A percentile compares a stretch with the other conserved stretches of the same genome.
Conservation (phyloP, 2,888 invertebrate genomes). For the Sinhomidia bicolor region DNA sequence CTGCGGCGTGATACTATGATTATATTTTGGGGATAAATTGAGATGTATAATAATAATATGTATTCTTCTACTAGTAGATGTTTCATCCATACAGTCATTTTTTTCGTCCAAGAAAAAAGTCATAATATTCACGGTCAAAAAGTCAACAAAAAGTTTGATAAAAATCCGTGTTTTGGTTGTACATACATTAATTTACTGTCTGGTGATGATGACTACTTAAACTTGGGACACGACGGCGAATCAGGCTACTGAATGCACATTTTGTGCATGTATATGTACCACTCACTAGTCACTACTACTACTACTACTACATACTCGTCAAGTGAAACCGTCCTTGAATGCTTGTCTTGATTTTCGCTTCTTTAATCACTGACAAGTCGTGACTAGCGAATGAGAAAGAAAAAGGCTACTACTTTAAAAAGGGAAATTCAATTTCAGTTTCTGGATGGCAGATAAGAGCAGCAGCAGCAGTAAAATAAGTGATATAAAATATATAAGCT, state of each 20-base stretch:
- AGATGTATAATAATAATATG: not conserved
- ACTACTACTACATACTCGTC: too few relatives aligned
- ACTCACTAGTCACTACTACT: too few relatives aligned
- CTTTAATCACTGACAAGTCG: conserved; percentile 17
- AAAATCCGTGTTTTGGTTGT: not conserved
- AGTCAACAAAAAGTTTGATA: conserved; percentile 33
- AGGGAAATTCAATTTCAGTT: conserved; percentile 10
- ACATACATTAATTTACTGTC: not conserved
- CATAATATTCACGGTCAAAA: conserved; percentile 50
- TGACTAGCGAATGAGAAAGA: conserved; percentile 18
- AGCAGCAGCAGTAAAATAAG: too few relatives aligned
- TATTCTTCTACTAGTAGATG: conserved; percentile 16
- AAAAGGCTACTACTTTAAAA: not conserved
- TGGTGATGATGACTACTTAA: not conserved
- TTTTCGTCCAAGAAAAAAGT: not conserved
- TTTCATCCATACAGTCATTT: not conserved
- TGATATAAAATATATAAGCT: not conserved
- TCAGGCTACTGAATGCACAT: not conserved
- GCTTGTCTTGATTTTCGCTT: conserved; percentile 27
- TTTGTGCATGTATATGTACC: too few relatives aligned
- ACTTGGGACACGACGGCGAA: too few relatives aligned
- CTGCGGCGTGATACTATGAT: conserved; percentile 48
- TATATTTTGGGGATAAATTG: conserved; percentile 26
- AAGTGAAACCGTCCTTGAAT: conserved; percentile 17
- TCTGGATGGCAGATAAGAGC: not conserved